Evolutionary conservation across 2,113 vertebrate genomes (phyloP), one percentile per base, ranked within the genome.

Genomic region (Rana temporaria): DNA sequence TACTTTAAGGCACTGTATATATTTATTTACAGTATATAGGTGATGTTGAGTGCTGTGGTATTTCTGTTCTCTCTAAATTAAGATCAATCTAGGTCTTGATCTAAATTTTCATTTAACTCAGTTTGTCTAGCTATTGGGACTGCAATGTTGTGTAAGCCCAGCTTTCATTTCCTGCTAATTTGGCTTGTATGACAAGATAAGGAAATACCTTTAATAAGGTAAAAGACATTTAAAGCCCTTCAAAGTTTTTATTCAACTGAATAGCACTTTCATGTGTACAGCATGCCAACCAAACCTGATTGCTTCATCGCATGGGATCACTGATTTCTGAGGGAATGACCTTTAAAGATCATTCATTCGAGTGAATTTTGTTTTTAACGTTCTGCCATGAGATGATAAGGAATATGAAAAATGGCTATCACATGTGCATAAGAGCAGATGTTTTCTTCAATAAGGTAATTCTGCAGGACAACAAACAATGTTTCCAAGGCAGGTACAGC

Each of bases 301-400:
- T 72, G 79, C 15, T 62, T 70, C 56, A 62, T 62, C 71, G 67
- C 78, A 63, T 72, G 24, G 42, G 55, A 63, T 53, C 17, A 81
- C 59, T 81, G 68, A 72, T 81, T 81, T 63, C 64, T 81, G 64
- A 81, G 68, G 72, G 79, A 81, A 53, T 64, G 68, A 17, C 68
- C 42, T 81, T 60, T 64, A 63, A 81, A 72, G 38, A 64, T 38
- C 79, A 72, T 81, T 81, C 69, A 72, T 42, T 70, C 72, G 38
- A 63, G 22, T 48, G 42, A 72, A 81, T 72, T 81, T 18, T 70
- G 72, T 72, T 57, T 64, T 60, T 81, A 62, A 81, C 38, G 32
- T 59, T 63, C 67, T 72, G 79, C 53, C 15, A 59, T 81, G 55
- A 64, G 64, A 34, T 72, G 79, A 81, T 81, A 81, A 81, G 57